Conservation (phyloP, 2,888 invertebrate species). For the Sialis fuliginosa region DNA sequence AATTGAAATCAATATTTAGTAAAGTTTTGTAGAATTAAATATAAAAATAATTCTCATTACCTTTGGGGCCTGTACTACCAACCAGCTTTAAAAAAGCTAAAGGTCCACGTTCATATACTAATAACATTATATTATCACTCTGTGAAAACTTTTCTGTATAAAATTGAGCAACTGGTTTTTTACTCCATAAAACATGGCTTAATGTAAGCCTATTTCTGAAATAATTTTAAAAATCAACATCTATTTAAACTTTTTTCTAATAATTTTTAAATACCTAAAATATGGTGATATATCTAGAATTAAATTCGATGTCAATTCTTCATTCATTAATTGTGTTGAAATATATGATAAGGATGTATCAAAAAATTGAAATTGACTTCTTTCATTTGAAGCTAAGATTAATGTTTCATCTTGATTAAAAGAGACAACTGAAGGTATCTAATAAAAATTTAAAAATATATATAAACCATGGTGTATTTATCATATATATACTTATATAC, state of each 20-base stretch:
- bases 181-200: conserved; percentile 37
- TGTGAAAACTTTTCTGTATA: conserved; percentile 25
- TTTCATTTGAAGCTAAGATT: conserved; percentile 47
- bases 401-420: conserved; percentile 59
- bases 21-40: neutral
- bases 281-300: conserved; percentile 46
- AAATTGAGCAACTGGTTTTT: conserved; percentile 27
- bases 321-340: conserved; percentile 44
- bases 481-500: neutral
- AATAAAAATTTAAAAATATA: conserved; percentile 6
- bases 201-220: conserved; percentile 33
- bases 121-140: conserved; percentile 32
- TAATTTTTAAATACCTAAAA: conserved; percentile 25
- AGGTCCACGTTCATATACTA: conserved; percentile 45
- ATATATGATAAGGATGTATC: conserved; percentile 52
- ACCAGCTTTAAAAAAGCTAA: conserved; percentile 33
- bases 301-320: conserved; percentile 41
- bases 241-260: neutral
- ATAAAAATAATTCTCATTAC: neutral
- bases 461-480: neutral
- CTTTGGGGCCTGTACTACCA: conserved; percentile 27
- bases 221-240: neutral
- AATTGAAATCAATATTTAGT: neutral
- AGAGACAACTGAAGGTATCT: conserved; percentile 45
- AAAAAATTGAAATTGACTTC: conserved; percentile 57